A percentile compares a stretch with the other conserved stretches of the same genome.
phyloP scores from a whole-genome alignment of 92 coral and sea anemone species.

The Anthopleura xanthogrammica region DNA sequence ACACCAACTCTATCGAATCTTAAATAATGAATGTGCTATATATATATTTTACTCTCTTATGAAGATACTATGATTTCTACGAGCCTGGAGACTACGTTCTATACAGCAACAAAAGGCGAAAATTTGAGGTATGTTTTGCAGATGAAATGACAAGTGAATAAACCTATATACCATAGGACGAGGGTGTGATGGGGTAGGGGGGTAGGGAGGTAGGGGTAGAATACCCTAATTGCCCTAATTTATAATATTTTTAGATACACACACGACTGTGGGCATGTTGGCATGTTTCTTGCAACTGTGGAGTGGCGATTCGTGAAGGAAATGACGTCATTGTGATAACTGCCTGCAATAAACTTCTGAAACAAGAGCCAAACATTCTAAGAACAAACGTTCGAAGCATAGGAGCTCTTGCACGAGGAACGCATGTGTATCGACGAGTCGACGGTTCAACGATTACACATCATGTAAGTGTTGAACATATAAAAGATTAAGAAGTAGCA shows the following conservation, averaged over 20 bases:
- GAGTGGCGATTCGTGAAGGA: slow-evolving; percentile 52
- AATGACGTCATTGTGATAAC: slow-evolving; percentile 29
- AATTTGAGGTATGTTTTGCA: slow-evolving; percentile 14
- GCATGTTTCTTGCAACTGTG: slow-evolving; percentile 47
- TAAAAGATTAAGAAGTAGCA: too few relatives aligned
- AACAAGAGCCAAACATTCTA: not conserved
- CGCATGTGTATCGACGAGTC: not conserved
- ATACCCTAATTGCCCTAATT: too few relatives aligned
- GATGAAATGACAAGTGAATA: not conserved
- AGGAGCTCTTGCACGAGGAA: slow-evolving; percentile 17
- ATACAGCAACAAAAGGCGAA: slow-evolving; percentile 13
- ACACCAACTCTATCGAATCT: not conserved
- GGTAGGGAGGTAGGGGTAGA: too few relatives aligned
- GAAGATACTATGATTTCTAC: slow-evolving; percentile 13
- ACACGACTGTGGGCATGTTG: slow-evolving; percentile 27
- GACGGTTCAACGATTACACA: slow-evolving; percentile 22
- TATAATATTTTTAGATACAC: slow-evolving; percentile 10
- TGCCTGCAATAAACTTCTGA: not conserved
- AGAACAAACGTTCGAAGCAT: slow-evolving; percentile 14
- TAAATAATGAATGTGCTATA: not conserved
- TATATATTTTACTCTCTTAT: not conserved
- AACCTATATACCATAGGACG: too few relatives aligned
- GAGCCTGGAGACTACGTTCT: slow-evolving; percentile 22
- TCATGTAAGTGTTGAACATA: slow-evolving; percentile 17
- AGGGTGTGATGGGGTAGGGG: too few relatives aligned